Percentiles rank a stretch among this genome's conserved stretches.
phyloP scores from a whole-genome alignment of 2,797 vertebrate species.

The Remorina albescens region DNA sequence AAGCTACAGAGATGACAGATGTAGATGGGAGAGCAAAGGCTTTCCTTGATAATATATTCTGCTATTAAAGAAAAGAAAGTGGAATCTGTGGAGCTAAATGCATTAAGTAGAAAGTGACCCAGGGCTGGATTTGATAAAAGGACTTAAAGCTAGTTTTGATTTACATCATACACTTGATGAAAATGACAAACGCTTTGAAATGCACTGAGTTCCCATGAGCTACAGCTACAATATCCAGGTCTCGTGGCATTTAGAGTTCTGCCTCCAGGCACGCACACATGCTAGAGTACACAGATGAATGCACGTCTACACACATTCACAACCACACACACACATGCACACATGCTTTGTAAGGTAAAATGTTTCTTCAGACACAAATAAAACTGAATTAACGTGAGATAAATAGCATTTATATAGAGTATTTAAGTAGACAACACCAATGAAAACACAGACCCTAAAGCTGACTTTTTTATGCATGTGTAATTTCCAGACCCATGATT shows the following conservation, averaged over 20 bases:
- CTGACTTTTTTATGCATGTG: too few species aligned
- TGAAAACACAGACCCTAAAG: too few species aligned
- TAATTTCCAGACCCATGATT: too few species aligned
- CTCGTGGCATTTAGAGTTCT: slow-evolving; percentile 71
- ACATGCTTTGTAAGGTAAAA: slow-evolving; percentile 52
- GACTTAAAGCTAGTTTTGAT: slow-evolving; percentile 63
- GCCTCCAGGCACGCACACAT: slow-evolving; percentile 53
- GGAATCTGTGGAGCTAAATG: slow-evolving; percentile 27
- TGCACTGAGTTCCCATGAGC: slow-evolving; percentile 58
- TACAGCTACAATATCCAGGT: slow-evolving; percentile 70
- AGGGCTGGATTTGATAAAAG: slow-evolving; percentile 41
- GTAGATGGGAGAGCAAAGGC: neutral
- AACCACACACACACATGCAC: neutral
- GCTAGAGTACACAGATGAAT: slow-evolving; percentile 29
- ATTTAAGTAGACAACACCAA: too few species aligned
- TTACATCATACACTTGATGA: slow-evolving; percentile 66
- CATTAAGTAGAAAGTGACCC: slow-evolving; percentile 39
- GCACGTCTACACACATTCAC: neutral
- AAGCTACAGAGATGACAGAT: neutral
- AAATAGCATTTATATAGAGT: slow-evolving; percentile 43
- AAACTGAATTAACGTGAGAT: slow-evolving; percentile 68
- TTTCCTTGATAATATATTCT: slow-evolving; percentile 14
- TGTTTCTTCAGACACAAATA: slow-evolving; percentile 58
- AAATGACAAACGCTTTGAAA: slow-evolving; percentile 67
- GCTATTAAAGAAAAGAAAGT: slow-evolving; percentile 4